Conservation (phyloP, 1,140 invertebrate genomes). For the Aphaenogaster ashmeadi region DNA sequence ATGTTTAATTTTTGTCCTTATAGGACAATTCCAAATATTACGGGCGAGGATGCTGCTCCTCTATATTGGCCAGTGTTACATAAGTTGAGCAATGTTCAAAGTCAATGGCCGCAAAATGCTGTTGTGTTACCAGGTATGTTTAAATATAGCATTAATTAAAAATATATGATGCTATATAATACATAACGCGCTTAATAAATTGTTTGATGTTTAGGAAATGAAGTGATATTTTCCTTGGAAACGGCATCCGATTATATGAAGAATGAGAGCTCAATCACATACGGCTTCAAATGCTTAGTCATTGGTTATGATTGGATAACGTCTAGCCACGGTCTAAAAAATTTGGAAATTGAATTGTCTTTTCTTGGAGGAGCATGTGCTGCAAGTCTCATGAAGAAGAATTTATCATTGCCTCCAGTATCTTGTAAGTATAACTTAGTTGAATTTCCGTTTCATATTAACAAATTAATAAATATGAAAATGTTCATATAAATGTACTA, state of each 20-base stretch:
- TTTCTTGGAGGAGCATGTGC: constrained; percentile 97
- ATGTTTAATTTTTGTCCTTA: constrained; percentile 41
- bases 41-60: constrained; percentile 78
- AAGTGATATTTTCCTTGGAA: constrained; percentile 97
- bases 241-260: constrained; percentile 98
- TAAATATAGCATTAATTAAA: constrained; percentile 25
- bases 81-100: constrained; percentile 89
- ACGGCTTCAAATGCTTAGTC: constrained; percentile 97
- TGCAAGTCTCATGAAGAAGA: constrained; percentile 95
- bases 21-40: constrained; percentile 65
- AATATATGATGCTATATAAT: not conserved
- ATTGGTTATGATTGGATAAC: constrained; percentile 96
- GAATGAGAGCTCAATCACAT: constrained; percentile 94
- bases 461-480: not conserved
- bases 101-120: constrained; percentile 95
- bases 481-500: not conserved
- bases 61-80: constrained; percentile 91
- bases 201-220: constrained; percentile 90
- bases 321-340: constrained; percentile 90
- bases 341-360: constrained; percentile 96
- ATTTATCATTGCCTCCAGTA: constrained; percentile 91
- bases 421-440: constrained; percentile 85
- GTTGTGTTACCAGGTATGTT: constrained; percentile 93
- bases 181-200: not conserved
- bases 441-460: constrained; percentile 23